These are phyloP conservation scores for Tenebrosternarchus preto DNA, from an alignment of 2,113 vertebrate species.

Conservation along the genomic window DNA sequence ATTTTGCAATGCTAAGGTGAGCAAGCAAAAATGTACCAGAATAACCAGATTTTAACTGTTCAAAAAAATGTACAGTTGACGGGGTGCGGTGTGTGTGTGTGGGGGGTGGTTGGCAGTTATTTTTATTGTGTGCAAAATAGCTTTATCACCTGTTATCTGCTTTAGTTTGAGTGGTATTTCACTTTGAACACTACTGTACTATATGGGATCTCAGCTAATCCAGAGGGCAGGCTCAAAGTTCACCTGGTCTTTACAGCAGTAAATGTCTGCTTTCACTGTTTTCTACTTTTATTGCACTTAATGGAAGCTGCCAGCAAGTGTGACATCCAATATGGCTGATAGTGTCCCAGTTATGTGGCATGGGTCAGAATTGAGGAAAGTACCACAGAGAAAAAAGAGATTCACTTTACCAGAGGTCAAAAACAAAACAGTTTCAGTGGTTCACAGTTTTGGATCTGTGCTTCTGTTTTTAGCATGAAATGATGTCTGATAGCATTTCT, in stretches of 20 bases:
- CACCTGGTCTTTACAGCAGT: constrained; percentile 53
- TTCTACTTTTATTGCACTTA: constrained; percentile 57
- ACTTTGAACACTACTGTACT: constrained; percentile 58
- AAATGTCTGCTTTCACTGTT: constrained; percentile 57
- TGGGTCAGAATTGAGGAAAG: constrained; percentile 43
- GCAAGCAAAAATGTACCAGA: constrained; percentile 56
- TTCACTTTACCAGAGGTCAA: background rate
- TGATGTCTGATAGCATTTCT: constrained; percentile 46
- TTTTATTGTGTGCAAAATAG: constrained; percentile 51
- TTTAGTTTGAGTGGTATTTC: constrained; percentile 57
- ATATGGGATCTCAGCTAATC: constrained; percentile 47
- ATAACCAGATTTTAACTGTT: constrained; percentile 61
- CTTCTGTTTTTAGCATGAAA: background rate
- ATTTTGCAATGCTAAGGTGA: constrained; percentile 54
- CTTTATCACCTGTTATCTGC: constrained; percentile 65
- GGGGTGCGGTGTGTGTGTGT: no score
- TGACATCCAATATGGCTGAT: constrained; percentile 64
- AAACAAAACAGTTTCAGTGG: background rate
- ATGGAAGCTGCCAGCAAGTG: constrained; percentile 49
- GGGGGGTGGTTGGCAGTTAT: background rate
- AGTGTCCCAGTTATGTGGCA: constrained; percentile 56
- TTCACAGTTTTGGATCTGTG: no score
- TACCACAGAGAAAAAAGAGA: background rate
- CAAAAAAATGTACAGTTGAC: constrained; percentile 58
- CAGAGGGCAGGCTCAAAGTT: constrained; percentile 61